Evolutionary conservation across 2,113 vertebrate genomes (phyloP).

Genomic region (Bos javanicus): DNA sequence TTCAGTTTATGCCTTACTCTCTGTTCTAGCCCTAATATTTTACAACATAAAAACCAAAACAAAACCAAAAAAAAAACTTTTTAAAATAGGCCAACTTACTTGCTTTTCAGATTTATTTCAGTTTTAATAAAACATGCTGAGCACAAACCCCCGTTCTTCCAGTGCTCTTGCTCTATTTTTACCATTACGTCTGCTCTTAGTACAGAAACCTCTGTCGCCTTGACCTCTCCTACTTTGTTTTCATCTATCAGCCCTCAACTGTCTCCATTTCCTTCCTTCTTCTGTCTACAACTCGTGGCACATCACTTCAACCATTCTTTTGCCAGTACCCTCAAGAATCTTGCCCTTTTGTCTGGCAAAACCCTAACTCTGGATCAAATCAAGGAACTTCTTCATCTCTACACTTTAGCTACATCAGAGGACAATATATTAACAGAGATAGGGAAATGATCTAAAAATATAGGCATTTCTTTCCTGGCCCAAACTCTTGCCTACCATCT

Average conservation of each 20-base stretch:
- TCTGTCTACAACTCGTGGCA: not conserved
- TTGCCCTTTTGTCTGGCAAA: constrained; percentile 36
- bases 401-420: constrained; percentile 46
- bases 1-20: constrained; percentile 3
- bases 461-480: constrained; percentile 54
- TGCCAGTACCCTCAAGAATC: not conserved
- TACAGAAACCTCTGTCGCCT: constrained; percentile 19
- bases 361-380: constrained; percentile 11
- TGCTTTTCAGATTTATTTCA: constrained; percentile 37
- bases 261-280: constrained; percentile 5
- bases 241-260: not conserved
- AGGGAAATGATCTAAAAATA: constrained; percentile 62
- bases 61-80: not conserved
- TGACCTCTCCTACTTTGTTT: not conserved
- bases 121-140: constrained; percentile 53
- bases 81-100: constrained; percentile 37
- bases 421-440: constrained; percentile 53
- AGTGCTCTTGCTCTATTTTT: constrained; percentile 45
- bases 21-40: constrained; percentile 17
- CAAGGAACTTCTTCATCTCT: constrained; percentile 44
- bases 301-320: not conserved
- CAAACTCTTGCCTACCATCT: constrained; percentile 69
- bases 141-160: not conserved
- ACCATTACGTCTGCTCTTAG: not conserved
- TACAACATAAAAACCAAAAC: not conserved